Evolutionary conservation across 1,140 invertebrate genomes (phyloP).

Genomic region (Protaetia brevitarsis): DNA sequence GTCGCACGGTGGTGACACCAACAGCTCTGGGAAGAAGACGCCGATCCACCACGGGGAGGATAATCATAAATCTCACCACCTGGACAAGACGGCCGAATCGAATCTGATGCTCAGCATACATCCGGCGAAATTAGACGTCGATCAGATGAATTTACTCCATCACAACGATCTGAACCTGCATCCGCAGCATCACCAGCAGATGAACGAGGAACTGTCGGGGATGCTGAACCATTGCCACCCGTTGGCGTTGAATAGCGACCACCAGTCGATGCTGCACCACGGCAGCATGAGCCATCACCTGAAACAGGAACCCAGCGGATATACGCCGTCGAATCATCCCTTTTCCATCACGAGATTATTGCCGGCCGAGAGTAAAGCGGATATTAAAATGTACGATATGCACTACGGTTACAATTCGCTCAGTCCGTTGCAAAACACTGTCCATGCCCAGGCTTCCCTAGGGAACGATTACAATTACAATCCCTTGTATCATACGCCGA

Average conservation of each 20-base stretch:
- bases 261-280: slow-evolving; percentile 63
- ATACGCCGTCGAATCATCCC: slow-evolving; percentile 79
- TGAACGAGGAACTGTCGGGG: slow-evolving; percentile 63
- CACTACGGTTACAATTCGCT: slow-evolving; percentile 66
- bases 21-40: slow-evolving; percentile 51
- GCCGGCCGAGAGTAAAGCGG: slow-evolving; percentile 78
- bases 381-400: slow-evolving; percentile 78
- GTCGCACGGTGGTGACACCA: slow-evolving; percentile 50
- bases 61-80: slow-evolving; percentile 45
- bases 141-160: slow-evolving; percentile 62
- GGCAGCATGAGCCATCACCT: slow-evolving; percentile 56
- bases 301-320: slow-evolving; percentile 76
- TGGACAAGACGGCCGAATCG: slow-evolving; percentile 52
- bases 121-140: slow-evolving; percentile 52
- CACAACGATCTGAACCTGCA: slow-evolving; percentile 48
- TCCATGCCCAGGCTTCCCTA: slow-evolving; percentile 57
- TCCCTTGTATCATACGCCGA: slow-evolving; percentile 69
- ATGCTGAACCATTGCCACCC: slow-evolving; percentile 65
- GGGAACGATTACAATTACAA: slow-evolving; percentile 78
- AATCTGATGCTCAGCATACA: slow-evolving; percentile 48
- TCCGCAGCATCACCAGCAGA: slow-evolving; percentile 48
- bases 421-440: slow-evolving; percentile 59
- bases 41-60: slow-evolving; percentile 48
- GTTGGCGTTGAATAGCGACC: slow-evolving; percentile 53
- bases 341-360: slow-evolving; percentile 91